phyloP scores from a whole-genome alignment of 2,888 invertebrate species.

The Brachyopa scutellaris region DNA sequence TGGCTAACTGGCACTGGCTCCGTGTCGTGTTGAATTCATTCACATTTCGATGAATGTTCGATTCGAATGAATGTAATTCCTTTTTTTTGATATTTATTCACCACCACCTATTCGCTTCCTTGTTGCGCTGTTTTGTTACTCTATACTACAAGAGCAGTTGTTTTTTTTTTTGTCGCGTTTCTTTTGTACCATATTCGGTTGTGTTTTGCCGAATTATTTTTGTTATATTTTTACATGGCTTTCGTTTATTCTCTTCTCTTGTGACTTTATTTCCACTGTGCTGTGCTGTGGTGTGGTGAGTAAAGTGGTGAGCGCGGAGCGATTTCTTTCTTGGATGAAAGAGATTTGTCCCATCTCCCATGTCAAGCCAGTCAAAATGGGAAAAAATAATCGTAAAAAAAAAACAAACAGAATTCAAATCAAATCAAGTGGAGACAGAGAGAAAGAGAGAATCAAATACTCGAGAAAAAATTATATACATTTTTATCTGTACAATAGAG shows the following conservation, averaged over 20 bases:
- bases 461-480: conserved; percentile 56
- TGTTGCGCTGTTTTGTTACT: conserved; percentile 65
- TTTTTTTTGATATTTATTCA: conserved; percentile 49
- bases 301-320: conserved; percentile 61
- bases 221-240: conserved; percentile 26
- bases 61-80: conserved; percentile 62
- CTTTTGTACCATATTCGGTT: conserved; percentile 54
- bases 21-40: conserved; percentile 63
- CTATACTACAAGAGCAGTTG: conserved; percentile 43
- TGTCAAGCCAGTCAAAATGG: conserved; percentile 48
- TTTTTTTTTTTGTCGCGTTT: conserved; percentile 43
- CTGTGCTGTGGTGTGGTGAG: conserved; percentile 32
- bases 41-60: conserved; percentile 71
- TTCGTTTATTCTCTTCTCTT: conserved; percentile 4
- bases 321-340: conserved; percentile 32
- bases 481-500: conserved; percentile 63
- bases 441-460: conserved; percentile 71
- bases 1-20: conserved; percentile 13
- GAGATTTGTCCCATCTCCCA: conserved; percentile 35
- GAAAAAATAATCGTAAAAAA: conserved; percentile 50
- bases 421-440: conserved; percentile 71
- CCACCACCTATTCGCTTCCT: conserved; percentile 65
- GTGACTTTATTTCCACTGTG: conserved; percentile 4
- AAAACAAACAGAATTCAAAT: conserved; percentile 68
- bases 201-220: conserved; percentile 49